A percentile compares a stretch with the other conserved stretches of the same genome.
Conservation (phyloP, 2,888 invertebrate genomes). For the Mycalesis mineus region DNA sequence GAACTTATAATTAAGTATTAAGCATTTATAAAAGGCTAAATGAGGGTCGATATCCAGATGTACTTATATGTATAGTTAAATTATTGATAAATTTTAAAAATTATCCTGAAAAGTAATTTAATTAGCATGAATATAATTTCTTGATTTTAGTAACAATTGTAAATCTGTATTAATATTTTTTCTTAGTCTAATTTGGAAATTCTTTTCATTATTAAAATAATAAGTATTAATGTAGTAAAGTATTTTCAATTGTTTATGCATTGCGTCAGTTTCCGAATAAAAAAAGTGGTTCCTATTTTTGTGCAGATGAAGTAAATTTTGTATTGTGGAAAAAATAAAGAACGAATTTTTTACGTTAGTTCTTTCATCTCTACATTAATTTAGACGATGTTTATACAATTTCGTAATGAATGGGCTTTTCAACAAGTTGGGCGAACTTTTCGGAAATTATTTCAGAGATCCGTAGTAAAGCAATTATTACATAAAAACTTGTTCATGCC, state of each 20-base stretch:
- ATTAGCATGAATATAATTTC: background rate
- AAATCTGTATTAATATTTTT: background rate
- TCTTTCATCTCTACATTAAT: no score
- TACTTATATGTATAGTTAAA: constrained; percentile 18
- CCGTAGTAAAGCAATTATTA: no score
- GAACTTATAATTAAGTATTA: background rate
- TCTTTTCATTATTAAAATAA: background rate
- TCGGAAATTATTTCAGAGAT: no score
- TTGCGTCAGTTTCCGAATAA: background rate
- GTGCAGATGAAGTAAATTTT: background rate
- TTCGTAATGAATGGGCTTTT: no score
- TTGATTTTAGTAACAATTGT: background rate
- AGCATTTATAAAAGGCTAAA: constrained; percentile 22
- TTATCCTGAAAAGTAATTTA: background rate
- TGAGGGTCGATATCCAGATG: constrained; percentile 27
- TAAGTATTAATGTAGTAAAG: background rate
- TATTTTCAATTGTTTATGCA: background rate
- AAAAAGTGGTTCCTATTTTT: background rate
- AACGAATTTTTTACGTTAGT: no score
- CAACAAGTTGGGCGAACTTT: no score
- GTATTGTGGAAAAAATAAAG: background rate
- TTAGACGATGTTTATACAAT: no score
- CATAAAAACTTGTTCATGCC: no score
- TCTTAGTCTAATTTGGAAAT: background rate
- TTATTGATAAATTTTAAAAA: constrained; percentile 2